Percentiles rank a stretch among this genome's conserved stretches.
phyloP scores from a whole-genome alignment of 2,888 invertebrate genomes.

The Temnothorax ravouxi region DNA sequence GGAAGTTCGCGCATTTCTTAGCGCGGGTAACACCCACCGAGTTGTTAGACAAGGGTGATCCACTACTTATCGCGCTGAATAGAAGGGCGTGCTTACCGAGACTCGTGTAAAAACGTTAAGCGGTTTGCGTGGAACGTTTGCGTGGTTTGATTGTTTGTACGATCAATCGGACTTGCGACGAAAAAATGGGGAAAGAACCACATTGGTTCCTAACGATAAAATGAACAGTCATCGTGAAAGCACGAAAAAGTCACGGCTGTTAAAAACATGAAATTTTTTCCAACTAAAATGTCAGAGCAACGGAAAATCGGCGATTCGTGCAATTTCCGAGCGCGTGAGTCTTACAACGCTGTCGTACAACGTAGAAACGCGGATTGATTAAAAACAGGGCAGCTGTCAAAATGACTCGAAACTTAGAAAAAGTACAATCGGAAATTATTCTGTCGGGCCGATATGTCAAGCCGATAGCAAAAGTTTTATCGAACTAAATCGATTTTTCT shows the following conservation, averaged over 20 bases:
- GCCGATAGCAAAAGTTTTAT: slow-evolving; percentile 25
- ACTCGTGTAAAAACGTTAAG: slow-evolving; percentile 29
- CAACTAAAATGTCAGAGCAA: neutral
- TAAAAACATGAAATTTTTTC: neutral
- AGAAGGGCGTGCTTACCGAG: slow-evolving; percentile 8
- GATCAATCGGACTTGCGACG: neutral
- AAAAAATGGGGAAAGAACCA: neutral
- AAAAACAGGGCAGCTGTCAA: slow-evolving; percentile 41
- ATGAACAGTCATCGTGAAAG: neutral
- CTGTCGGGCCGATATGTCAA: slow-evolving; percentile 26
- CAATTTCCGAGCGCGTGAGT: slow-evolving; percentile 23
- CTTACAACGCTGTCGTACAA: neutral
- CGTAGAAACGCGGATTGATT: slow-evolving; percentile 24
- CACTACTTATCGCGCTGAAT: slow-evolving; percentile 10
- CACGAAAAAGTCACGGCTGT: slow-evolving; percentile 13
- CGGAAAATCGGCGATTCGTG: slow-evolving; percentile 17
- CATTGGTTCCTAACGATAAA: slow-evolving; percentile 3
- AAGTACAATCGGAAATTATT: slow-evolving; percentile 38
- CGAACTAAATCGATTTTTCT: slow-evolving; percentile 27
- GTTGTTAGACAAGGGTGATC: slow-evolving; percentile 29
- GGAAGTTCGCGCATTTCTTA: slow-evolving; percentile 38
- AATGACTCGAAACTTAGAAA: slow-evolving; percentile 40
- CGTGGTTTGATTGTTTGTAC: slow-evolving; percentile 1
- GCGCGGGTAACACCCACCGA: slow-evolving; percentile 3
- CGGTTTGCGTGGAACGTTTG: neutral